Conservation (phyloP, 2,797 vertebrate genomes). For the Antennarius maculatus region DNA sequence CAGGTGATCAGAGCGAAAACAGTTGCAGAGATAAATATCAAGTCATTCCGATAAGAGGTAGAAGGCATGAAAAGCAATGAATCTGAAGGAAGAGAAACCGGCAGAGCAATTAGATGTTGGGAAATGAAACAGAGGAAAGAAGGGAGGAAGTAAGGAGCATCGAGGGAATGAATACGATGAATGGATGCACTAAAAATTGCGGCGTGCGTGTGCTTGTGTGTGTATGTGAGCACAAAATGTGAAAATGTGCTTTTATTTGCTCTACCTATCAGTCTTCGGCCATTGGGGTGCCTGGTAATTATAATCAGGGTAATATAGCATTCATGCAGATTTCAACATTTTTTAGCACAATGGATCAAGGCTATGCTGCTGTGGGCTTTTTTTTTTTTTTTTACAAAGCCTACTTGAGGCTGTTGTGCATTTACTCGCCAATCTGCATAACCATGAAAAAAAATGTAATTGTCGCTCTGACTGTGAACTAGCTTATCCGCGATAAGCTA, state of each 20-base stretch:
- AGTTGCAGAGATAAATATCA: conserved; percentile 57
- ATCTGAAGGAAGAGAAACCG: conserved; percentile 57
- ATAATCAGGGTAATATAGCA: too few relatives aligned
- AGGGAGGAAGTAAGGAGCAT: conserved; percentile 43
- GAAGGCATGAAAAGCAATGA: conserved; percentile 59
- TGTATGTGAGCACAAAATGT: not conserved
- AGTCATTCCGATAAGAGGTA: conserved; percentile 61
- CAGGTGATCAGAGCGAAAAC: conserved; percentile 64
- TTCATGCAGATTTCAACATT: too few relatives aligned
- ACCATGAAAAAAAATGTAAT: too few relatives aligned
- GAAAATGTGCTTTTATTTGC: conserved; percentile 4
- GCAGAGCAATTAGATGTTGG: conserved; percentile 68
- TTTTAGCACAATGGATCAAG: too few relatives aligned
- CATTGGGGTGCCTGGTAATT: too few relatives aligned
- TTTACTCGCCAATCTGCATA: too few relatives aligned
- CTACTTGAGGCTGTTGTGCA: too few relatives aligned
- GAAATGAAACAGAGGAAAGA: conserved; percentile 49
- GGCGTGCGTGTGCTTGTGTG: not conserved
- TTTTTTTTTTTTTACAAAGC: too few relatives aligned
- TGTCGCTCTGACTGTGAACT: too few relatives aligned
- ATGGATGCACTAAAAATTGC: conserved; percentile 37
- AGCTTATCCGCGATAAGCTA: too few relatives aligned
- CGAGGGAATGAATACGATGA: conserved; percentile 45
- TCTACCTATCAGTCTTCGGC: not conserved
- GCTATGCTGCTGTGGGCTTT: too few relatives aligned